Evolutionary conservation across 2,888 invertebrate species (phyloP), one percentile per base, ranked within the genome.

Genomic region (Sinelater perroti): DNA sequence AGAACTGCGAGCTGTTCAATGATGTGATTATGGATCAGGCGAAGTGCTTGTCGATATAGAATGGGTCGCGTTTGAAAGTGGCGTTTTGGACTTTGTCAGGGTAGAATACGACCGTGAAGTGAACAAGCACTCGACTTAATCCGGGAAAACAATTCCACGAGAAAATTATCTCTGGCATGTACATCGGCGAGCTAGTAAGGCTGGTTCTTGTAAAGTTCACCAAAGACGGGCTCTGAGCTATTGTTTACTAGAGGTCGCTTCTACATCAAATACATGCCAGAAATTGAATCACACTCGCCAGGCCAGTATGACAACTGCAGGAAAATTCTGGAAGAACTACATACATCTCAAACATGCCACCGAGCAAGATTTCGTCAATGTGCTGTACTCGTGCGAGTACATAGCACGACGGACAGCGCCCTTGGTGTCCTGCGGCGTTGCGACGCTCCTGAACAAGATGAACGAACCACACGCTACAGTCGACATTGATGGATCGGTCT

Each of bases 131-230:
- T 94, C 95, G 50, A 88, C n/a, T 97, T 67, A 97, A 92, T 76
- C 87, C 88, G 8, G 87, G 87, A 62, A 90, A 87, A 78, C 97
- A 97, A 79, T 83, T 92, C 85, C 90, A 90, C 79, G 98, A 98
- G 78, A 98, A 98, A 79, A 97, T 97, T 95, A 97, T 97, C 72
- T 96, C 96, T 1, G 98, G 97, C 62, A 97, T 98, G 97, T 98
- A 98, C 78, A 89, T 98, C 91, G 98, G 98, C 7, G 98, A 99
- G 78, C 78, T 99, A 63, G 93, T 91, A 3, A 87, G 99, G 56
- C 83, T 94, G 44, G 91, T 90, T 5, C 81, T 97, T 46, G 91
- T 90, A 44, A 90, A 91, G 74, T 88, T 95, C 71, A 89, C 92
- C 5, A 85, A 86, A 67, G 85, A 86, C 69, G 69, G 88, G 89